A percentile compares a stretch with the other conserved stretches of the same genome.
Conservation (phyloP, 2,113 vertebrate genomes). For the Megaceryle maxima region DNA sequence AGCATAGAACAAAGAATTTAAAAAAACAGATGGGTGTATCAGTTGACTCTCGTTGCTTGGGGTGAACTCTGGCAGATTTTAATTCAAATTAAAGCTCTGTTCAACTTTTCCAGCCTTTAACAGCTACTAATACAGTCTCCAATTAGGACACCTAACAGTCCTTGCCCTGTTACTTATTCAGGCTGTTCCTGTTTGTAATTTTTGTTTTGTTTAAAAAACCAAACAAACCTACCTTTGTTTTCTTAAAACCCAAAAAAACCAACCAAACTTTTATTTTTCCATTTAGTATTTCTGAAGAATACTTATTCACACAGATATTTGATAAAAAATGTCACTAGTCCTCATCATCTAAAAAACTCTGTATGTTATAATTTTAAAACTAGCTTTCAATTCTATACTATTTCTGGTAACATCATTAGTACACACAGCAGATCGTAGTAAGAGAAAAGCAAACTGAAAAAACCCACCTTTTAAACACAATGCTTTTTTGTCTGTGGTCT, state of each 20-base stretch:
- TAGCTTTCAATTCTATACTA: background rate
- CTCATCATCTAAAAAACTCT: background rate
- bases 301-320: background rate
- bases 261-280: background rate
- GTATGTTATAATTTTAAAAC: background rate
- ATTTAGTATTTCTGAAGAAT: background rate
- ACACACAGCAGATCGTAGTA: background rate
- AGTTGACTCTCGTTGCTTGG: background rate
- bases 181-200: background rate
- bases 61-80: background rate
- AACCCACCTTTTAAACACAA: fast-evolving
- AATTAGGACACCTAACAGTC: background rate
- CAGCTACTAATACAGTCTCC: background rate
- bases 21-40: background rate
- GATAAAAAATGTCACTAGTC: background rate
- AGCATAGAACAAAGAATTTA: background rate
- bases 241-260: too few species aligned
- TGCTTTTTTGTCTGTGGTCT: background rate
- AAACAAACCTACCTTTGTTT: too few species aligned
- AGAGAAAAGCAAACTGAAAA: background rate
- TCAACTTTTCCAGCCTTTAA: background rate
- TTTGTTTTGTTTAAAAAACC: background rate
- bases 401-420: background rate
- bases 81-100: background rate
- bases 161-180: background rate